These are phyloP conservation scores for Etheostoma nigrum DNA, from an alignment of 2,797 vertebrate genomes.

Conservation along the genomic window DNA sequence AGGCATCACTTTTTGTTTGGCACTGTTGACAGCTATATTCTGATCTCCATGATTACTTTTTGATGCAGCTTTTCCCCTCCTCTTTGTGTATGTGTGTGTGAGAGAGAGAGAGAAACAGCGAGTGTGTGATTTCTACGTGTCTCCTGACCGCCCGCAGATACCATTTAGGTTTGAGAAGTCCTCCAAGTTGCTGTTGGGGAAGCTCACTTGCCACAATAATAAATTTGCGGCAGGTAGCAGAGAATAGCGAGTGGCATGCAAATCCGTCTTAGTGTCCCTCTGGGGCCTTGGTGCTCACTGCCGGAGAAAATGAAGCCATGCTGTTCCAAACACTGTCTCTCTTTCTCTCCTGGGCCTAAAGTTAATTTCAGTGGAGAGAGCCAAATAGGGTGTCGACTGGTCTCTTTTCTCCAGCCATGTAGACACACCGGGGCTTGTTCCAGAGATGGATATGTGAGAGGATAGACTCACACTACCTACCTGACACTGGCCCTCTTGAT, in stretches of 20 bases:
- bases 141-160: conserved; percentile 80
- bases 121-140: conserved; percentile 65
- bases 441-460: conserved; percentile 83
- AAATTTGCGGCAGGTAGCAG: conserved; percentile 85
- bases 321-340: conserved; percentile 79
- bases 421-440: conserved; percentile 67
- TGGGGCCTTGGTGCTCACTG: conserved; percentile 76
- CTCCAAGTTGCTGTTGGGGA: conserved; percentile 84
- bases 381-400: conserved; percentile 70
- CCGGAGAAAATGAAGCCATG: conserved; percentile 82
- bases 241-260: conserved; percentile 85
- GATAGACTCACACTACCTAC: conserved; percentile 84
- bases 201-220: conserved; percentile 86
- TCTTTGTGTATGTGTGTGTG: conserved; percentile 43
- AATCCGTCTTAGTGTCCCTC: conserved; percentile 87
- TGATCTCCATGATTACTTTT: conserved; percentile 82
- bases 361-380: conserved; percentile 80
- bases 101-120: conserved; percentile 14
- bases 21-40: conserved; percentile 77
- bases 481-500: conserved; percentile 85
- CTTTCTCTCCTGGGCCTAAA: conserved; percentile 77
- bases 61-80: conserved; percentile 69
- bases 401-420: conserved; percentile 66
- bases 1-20: conserved; percentile 72
- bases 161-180: conserved; percentile 84